Evolutionary conservation across 2,888 invertebrate genomes (phyloP).

Genomic region (Drosophila phalerata): DNA sequence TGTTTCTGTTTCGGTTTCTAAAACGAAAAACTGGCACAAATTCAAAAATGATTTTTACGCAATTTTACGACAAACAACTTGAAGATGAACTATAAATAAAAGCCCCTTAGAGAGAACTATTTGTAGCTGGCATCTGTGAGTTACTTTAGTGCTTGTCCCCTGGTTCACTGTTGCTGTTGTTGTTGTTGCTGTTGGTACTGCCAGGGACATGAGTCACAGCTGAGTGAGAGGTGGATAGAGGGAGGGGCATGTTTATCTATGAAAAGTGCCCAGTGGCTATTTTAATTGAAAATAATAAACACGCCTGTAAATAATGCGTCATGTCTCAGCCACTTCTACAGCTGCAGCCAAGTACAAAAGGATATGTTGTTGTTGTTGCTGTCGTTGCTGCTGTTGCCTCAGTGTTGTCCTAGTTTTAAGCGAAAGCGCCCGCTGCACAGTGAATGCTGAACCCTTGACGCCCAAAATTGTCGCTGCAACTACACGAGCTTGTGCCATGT

Average conservation of each 20-base stretch:
- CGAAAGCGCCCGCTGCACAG: slow-evolving; percentile 32
- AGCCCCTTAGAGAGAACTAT: slow-evolving; percentile 69
- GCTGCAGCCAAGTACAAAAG: slow-evolving; percentile 28
- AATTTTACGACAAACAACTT: slow-evolving; percentile 80
- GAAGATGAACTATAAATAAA: slow-evolving; percentile 76
- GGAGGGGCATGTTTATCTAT: slow-evolving; percentile 64
- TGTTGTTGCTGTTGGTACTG: slow-evolving; percentile 20
- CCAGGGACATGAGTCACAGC: slow-evolving; percentile 64
- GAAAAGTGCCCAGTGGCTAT: slow-evolving; percentile 60
- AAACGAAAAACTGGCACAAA: slow-evolving; percentile 73
- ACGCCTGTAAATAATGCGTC: slow-evolving; percentile 77
- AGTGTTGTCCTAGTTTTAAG: slow-evolving; percentile 47
- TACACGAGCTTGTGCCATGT: slow-evolving; percentile 61
- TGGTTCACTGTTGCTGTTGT: slow-evolving; percentile 4
- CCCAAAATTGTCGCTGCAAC: slow-evolving; percentile 61
- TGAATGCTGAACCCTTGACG: slow-evolving; percentile 43
- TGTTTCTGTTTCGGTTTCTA: slow-evolving; percentile 36
- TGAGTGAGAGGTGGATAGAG: slow-evolving; percentile 1
- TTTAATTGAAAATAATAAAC: slow-evolving; percentile 80
- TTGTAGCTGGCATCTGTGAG: slow-evolving; percentile 62
- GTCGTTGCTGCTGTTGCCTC: slow-evolving; percentile 15
- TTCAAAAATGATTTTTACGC: slow-evolving; percentile 80
- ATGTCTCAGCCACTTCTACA: slow-evolving; percentile 53
- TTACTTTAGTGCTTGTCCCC: slow-evolving; percentile 40
- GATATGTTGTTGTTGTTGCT: slow-evolving; percentile 7